Percentiles rank a stretch among this genome's conserved stretches.
Conservation (phyloP, 2,797 vertebrate species). For the Chelidonichthys spinosus region DNA sequence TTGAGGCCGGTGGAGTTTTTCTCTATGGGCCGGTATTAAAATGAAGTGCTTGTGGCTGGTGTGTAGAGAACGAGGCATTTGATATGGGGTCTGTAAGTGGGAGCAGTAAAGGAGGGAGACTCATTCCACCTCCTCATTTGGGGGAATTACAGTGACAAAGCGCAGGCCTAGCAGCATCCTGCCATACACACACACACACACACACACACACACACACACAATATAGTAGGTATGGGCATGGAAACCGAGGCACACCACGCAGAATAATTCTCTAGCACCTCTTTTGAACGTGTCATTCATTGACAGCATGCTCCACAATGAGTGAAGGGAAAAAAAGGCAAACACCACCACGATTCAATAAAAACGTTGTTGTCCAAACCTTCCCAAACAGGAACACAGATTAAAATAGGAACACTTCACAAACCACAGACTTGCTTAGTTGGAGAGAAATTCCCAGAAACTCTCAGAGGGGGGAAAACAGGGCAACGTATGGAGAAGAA, state of each 20-base stretch:
- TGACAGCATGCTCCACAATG: slow-evolving; percentile 29
- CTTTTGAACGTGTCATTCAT: slow-evolving; percentile 49
- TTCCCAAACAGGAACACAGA: slow-evolving; percentile 30
- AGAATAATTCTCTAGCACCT: slow-evolving; percentile 41
- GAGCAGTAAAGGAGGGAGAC: slow-evolving; percentile 63
- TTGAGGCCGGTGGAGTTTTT: slow-evolving; percentile 39
- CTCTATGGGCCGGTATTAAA: slow-evolving; percentile 63
- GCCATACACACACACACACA: slow-evolving; percentile 26
- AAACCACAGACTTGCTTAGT: slow-evolving; percentile 61
- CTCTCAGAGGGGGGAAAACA: slow-evolving; percentile 29
- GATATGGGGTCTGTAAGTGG: slow-evolving; percentile 70
- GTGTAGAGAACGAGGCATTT: slow-evolving; percentile 65
- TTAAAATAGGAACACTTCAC: slow-evolving; percentile 67
- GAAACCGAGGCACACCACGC: slow-evolving; percentile 33
- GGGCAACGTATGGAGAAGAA: slow-evolving; percentile 29
- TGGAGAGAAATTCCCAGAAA: slow-evolving; percentile 58
- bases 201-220: slow-evolving; percentile 17
- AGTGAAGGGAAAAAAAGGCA: slow-evolving; percentile 14
- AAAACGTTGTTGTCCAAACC: slow-evolving; percentile 40
- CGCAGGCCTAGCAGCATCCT: slow-evolving; percentile 69
- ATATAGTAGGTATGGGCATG: background rate
- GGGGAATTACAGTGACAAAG: slow-evolving; percentile 76
- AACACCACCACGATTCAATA: slow-evolving; percentile 28
- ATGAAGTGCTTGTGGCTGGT: slow-evolving; percentile 74
- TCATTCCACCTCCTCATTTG: slow-evolving; percentile 74